A percentile compares a stretch with the other conserved stretches of the same genome.
Conservation (phyloP, 2,888 invertebrate genomes). For the Drosophila sordidula region DNA sequence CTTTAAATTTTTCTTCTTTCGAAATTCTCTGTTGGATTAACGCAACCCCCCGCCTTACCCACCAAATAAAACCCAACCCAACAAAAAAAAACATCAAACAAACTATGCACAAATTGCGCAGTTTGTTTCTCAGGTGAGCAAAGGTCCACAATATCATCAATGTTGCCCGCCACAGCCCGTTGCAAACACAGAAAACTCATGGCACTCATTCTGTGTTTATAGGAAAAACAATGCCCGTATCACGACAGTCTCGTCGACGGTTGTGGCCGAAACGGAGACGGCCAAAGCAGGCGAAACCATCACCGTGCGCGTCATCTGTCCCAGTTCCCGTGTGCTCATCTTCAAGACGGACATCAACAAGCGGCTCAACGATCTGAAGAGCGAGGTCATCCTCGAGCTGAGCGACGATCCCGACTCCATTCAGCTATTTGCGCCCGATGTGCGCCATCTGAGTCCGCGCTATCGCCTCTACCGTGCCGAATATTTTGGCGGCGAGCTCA, state of each 20-base stretch:
- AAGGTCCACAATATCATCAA: background rate
- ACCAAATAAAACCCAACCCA: slow-evolving; percentile 9
- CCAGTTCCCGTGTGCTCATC: slow-evolving; percentile 80
- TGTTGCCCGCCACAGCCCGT: background rate
- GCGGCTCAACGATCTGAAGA: slow-evolving; percentile 81
- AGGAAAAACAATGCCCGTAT: slow-evolving; percentile 68
- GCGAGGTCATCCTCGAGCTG: slow-evolving; percentile 82
- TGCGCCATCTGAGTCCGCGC: slow-evolving; percentile 77
- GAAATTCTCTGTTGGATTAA: slow-evolving; percentile 72
- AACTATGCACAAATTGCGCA: slow-evolving; percentile 83
- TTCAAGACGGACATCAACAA: slow-evolving; percentile 78
- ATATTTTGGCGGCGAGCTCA: slow-evolving; percentile 73
- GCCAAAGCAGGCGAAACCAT: slow-evolving; percentile 67
- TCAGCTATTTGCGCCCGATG: slow-evolving; percentile 81
- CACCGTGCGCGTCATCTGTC: slow-evolving; percentile 82
- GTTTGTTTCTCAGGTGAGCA: slow-evolving; percentile 80
- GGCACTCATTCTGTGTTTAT: background rate
- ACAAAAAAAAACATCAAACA: slow-evolving; percentile 35
- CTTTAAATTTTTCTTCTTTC: slow-evolving; percentile 21
- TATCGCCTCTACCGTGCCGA: slow-evolving; percentile 83
- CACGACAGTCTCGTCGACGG: slow-evolving; percentile 36
- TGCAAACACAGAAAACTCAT: background rate
- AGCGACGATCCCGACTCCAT: slow-evolving; percentile 82
- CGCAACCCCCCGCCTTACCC: slow-evolving; percentile 3
- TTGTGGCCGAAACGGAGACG: slow-evolving; percentile 35